These are phyloP conservation scores for Guaruba guarouba DNA, from an alignment of 2,113 vertebrate species.

Conservation along the genomic window DNA sequence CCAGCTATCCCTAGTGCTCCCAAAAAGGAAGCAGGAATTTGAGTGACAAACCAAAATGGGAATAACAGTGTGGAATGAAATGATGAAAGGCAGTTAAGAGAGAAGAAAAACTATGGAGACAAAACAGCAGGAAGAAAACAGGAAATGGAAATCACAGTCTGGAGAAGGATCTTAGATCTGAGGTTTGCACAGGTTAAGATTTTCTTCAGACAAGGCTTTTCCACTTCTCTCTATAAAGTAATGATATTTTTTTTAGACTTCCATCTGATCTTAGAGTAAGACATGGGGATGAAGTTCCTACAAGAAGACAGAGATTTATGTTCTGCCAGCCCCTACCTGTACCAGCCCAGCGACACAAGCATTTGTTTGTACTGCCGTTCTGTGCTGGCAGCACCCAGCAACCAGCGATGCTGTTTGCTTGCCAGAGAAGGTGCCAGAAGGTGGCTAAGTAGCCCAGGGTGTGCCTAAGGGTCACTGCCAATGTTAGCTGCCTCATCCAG, in stretches of 20 bases:
- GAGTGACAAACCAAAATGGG: neutral
- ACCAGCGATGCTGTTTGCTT: neutral
- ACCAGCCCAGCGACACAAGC: neutral
- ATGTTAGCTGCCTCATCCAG: rapidly evolving
- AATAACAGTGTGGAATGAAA: neutral
- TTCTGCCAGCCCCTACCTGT: neutral
- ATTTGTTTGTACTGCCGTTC: neutral
- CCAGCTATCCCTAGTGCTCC: neutral
- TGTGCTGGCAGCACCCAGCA: neutral
- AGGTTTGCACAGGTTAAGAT: neutral
- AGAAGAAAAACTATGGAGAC: neutral
- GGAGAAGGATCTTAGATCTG: neutral
- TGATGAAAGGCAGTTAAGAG: neutral
- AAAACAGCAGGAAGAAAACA: neutral
- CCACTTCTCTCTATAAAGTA: neutral
- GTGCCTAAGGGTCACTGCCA: neutral
- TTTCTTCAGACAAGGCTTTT: neutral
- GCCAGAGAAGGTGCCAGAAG: neutral
- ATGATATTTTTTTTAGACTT: neutral
- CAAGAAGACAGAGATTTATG: neutral
- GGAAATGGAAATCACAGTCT: neutral
- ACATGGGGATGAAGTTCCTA: neutral
- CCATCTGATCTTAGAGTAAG: neutral
- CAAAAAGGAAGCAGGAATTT: neutral
- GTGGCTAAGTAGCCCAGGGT: neutral